Base-by-base conservation (phyloP, 2,113 vertebrate species). In the Channa argus region DNA sequence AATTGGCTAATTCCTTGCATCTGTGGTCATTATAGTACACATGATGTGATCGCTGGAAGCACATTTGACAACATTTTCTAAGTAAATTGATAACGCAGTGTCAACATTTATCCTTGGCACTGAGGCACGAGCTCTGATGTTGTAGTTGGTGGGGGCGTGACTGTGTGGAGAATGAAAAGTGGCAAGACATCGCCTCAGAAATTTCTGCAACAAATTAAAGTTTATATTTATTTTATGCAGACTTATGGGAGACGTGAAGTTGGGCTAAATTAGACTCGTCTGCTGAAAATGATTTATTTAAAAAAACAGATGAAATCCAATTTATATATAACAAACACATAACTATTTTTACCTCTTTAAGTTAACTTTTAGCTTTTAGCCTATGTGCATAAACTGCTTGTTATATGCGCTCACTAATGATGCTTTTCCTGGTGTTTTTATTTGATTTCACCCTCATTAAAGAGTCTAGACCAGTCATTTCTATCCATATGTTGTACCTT, bases 371-470 rank as follows among this genome's bases (percentile, higher is more conserved):
- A 50, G 41, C 74, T 64, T 74, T 63, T 64, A 14, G 62, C 59
- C 50, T 60, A 15, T 36, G 58, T 49, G 41, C 51, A 74, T 56
- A 61, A 69, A 62, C 24, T 43, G 38, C 59, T 63, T 59, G 46
- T 66, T 68, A 62, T 49, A 46, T 24, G 24, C 72, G 52, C 77
- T 75, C 53, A 76, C 60, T 59, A 43, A 69, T 47, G 5, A 51
- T 71, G 33, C 72, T 71, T n/a, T 63, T 75, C 62, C n/a, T 8
- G 36, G 56, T 1, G 53, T 47, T 45, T 63, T 49, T 2, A 75
- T 81, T n/a, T 47, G 13, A 63, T 60, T 74, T 34, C 4, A 6
- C 8, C n/a, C 56, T 8, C 11, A 49, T 37, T 52, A 34, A 63
- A 64, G 13, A 36, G 8, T 60, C 8, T 24, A 33, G 9, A 45